phyloP scores from a whole-genome alignment of 2,888 invertebrate species.

The Conops quadrifasciatus region DNA sequence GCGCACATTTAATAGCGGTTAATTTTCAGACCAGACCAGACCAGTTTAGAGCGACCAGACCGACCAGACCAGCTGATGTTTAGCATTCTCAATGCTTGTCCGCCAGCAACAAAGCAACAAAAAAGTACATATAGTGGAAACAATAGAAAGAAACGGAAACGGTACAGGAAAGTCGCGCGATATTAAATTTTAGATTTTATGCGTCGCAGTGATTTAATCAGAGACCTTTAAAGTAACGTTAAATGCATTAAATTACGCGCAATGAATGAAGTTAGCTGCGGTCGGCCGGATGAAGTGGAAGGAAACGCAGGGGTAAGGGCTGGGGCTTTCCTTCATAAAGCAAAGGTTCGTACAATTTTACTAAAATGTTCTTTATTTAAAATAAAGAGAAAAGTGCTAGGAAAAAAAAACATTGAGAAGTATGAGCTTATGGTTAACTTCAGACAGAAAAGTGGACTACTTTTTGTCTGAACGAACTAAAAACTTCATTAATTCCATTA shows the following conservation, averaged over 20 bases:
- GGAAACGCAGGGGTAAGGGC: background rate
- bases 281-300: background rate
- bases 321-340: background rate
- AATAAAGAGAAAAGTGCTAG: too few species aligned
- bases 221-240: background rate
- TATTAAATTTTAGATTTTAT: slow-evolving; percentile 4
- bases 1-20: slow-evolving; percentile 35
- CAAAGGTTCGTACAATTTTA: background rate
- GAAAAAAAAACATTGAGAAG: too few species aligned
- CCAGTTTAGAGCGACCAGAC: background rate
- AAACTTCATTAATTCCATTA: slow-evolving; percentile 19
- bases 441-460: background rate
- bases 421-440: too few species aligned
- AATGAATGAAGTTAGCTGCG: background rate
- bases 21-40: slow-evolving; percentile 9
- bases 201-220: slow-evolving; percentile 5
- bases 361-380: too few species aligned
- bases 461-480: background rate
- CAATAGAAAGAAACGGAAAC: background rate
- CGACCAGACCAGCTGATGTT: background rate
- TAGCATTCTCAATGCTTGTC: slow-evolving; percentile 9
- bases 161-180: background rate
- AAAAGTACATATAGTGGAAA: background rate
- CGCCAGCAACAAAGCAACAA: background rate
- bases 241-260: background rate